A percentile compares a stretch with the other conserved stretches of the same genome.
Evolutionary conservation across 1,140 invertebrate species (phyloP).

Genomic region (Metopolophium dirhodum): DNA sequence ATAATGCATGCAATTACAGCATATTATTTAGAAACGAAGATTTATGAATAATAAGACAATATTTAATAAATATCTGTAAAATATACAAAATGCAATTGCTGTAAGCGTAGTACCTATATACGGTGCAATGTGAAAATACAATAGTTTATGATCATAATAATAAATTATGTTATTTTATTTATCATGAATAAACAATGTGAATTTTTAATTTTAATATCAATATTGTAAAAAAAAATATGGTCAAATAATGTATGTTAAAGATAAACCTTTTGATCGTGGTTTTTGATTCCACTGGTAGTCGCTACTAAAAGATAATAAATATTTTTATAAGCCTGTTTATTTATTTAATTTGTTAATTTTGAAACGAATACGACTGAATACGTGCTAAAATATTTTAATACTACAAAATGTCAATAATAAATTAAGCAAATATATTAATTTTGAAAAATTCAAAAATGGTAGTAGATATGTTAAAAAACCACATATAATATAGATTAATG

Average conservation of each 20-base stretch:
- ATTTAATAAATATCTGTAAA: background rate
- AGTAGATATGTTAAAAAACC: background rate
- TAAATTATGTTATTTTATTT: background rate
- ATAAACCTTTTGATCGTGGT: background rate
- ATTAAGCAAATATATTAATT: conserved; percentile 27
- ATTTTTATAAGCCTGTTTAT: background rate
- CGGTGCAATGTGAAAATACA: background rate
- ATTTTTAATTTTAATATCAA: background rate
- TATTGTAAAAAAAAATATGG: background rate
- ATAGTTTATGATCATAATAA: background rate
- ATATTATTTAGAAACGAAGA: background rate
- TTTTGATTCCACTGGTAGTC: background rate
- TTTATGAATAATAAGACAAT: background rate
- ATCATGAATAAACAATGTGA: background rate
- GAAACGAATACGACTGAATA: conserved; percentile 17
- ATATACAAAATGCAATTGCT: background rate
- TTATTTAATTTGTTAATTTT: conserved; percentile 19
- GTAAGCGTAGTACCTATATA: background rate
- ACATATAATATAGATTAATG: conserved; percentile 1
- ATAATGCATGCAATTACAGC: background rate
- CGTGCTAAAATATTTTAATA: conserved; percentile 18
- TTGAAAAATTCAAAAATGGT: background rate
- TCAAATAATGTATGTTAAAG: background rate
- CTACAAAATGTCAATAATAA: conserved; percentile 37
- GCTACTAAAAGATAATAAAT: background rate